phyloP scores from a whole-genome alignment of 2,797 vertebrate species.

The Yasuhikotakia modesta region DNA sequence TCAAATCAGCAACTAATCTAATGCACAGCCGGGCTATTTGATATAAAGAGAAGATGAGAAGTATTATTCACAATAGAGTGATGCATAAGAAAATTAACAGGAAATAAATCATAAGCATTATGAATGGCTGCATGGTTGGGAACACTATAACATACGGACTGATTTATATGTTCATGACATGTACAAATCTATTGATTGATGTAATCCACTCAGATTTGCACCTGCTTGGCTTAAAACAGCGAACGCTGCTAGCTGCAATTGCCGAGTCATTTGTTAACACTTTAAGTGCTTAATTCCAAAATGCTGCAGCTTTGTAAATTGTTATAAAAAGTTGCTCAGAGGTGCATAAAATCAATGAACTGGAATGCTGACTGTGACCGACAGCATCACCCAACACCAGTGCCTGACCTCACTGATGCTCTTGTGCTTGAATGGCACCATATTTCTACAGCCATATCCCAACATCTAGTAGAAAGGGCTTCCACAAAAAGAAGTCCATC shows the following conservation, averaged over 20 bases:
- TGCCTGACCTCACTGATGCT: too few species aligned
- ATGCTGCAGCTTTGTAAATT: constrained; percentile 47
- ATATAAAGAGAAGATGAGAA: constrained; percentile 5
- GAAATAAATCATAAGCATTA: not conserved
- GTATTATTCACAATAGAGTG: not conserved
- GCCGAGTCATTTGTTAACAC: constrained; percentile 34
- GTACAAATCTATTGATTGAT: constrained; percentile 29
- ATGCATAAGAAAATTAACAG: constrained; percentile 10
- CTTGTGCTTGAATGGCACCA: too few species aligned
- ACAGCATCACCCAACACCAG: too few species aligned
- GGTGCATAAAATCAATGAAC: too few species aligned
- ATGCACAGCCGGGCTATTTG: constrained; percentile 10
- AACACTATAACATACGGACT: constrained; percentile 5
- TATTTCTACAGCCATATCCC: too few species aligned
- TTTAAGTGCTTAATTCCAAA: constrained; percentile 54
- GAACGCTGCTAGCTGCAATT: constrained; percentile 19
- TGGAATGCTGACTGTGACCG: too few species aligned
- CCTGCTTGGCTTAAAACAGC: not conserved
- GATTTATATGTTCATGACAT: constrained; percentile 7
- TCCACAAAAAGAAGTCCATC: too few species aligned
- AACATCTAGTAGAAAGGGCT: too few species aligned
- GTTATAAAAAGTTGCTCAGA: too few species aligned
- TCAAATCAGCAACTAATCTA: constrained; percentile 11
- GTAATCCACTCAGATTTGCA: constrained; percentile 13
- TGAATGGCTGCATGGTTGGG: not conserved